These are phyloP conservation scores for Cheilosia grossa DNA, from an alignment of 2,888 invertebrate genomes.

Conservation along the genomic window DNA sequence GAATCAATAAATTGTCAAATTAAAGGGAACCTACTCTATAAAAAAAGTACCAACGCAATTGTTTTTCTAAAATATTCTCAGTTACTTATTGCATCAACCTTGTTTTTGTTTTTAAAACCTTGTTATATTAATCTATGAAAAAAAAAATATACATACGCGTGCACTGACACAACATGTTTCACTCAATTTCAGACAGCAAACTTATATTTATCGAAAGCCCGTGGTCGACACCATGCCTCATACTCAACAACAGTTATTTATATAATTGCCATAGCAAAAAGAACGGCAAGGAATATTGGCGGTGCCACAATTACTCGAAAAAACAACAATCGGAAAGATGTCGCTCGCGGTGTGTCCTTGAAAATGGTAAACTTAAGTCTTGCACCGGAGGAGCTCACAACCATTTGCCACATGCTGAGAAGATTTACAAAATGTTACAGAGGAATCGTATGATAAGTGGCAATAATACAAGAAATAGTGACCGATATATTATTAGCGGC, in stretches of 20 bases:
- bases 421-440: conserved; percentile 82
- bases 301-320: conserved; percentile 83
- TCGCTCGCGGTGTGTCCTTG: conserved; percentile 82
- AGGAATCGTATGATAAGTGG: conserved; percentile 78
- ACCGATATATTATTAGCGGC: conserved; percentile 5
- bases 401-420: conserved; percentile 82
- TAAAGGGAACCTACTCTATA: conserved; percentile 5
- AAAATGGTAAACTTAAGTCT: conserved; percentile 81
- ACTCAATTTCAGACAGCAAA: conserved; percentile 76
- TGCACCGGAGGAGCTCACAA: conserved; percentile 82
- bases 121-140: conserved; percentile 14
- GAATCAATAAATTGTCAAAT: conserved; percentile 57
- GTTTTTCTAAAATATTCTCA: conserved; percentile 23
- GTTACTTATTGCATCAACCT: neutral
- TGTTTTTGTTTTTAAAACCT: neutral
- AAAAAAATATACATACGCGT: conserved; percentile 23
- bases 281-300: conserved; percentile 83
- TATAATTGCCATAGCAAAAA: conserved; percentile 83
- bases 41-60: conserved; percentile 25
- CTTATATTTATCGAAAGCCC: conserved; percentile 83
- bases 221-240: conserved; percentile 83
- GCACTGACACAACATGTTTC: conserved; percentile 49
- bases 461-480: conserved; percentile 11
- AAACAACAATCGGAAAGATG: conserved; percentile 81
- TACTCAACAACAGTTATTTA: conserved; percentile 81